phyloP scores from a whole-genome alignment of 1,140 invertebrate species.

The Archivesica marissinica region DNA sequence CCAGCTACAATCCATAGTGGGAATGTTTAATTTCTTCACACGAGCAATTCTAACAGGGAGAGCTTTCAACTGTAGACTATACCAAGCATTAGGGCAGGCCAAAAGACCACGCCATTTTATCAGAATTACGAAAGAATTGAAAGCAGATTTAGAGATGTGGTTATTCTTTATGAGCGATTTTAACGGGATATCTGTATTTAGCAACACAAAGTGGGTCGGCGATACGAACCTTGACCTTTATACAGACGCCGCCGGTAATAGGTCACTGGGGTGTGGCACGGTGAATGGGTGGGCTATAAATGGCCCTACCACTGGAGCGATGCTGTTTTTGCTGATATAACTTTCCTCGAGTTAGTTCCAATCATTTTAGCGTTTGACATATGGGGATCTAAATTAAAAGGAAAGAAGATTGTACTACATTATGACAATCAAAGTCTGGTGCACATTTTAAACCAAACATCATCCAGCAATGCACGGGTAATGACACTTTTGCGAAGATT shows the following conservation, averaged over 20 bases:
- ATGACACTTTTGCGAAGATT: neutral
- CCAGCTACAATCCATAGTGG: neutral
- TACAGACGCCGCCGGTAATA: neutral
- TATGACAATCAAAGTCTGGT: constrained; percentile 3
- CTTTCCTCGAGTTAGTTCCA: neutral
- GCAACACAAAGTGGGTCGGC: neutral
- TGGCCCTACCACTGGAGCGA: neutral
- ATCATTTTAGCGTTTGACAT: neutral
- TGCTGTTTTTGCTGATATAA: neutral
- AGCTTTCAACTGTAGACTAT: neutral
- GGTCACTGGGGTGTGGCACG: neutral
- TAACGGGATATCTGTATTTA: neutral
- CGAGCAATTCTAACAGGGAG: neutral
- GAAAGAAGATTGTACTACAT: neutral
- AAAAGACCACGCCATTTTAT: neutral
- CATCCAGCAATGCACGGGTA: neutral
- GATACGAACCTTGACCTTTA: constrained; percentile 10
- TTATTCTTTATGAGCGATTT: neutral
- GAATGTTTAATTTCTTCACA: neutral
- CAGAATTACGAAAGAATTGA: neutral
- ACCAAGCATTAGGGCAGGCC: neutral
- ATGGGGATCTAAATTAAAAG: neutral
- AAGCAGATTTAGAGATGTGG: neutral
- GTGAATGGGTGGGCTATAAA: constrained; percentile 13
- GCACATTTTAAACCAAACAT: neutral